These are phyloP conservation scores for Piaya cayana DNA, from an alignment of 2,113 vertebrate species.

Conservation along the genomic window DNA sequence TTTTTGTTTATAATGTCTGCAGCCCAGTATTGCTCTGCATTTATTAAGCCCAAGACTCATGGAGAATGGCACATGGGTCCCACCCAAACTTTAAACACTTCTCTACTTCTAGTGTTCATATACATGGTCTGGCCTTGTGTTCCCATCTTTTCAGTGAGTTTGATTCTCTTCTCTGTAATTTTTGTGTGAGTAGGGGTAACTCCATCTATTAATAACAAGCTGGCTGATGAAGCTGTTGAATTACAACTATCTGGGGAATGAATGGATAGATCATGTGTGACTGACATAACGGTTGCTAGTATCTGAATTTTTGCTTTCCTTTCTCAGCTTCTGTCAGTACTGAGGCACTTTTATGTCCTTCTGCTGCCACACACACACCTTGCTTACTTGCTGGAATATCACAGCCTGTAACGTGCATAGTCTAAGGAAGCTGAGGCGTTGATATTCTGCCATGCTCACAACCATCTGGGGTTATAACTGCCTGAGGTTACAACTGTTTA, in stretches of 20 bases:
- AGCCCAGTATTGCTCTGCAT: rapidly evolving
- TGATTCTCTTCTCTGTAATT: neutral
- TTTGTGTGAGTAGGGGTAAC: neutral
- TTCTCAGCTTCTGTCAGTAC: neutral
- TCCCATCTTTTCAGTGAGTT: neutral
- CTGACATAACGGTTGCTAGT: neutral
- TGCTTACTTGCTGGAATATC: neutral
- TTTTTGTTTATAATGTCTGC: neutral
- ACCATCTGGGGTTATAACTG: neutral
- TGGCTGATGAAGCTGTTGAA: neutral
- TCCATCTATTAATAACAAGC: neutral
- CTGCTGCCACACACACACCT: neutral
- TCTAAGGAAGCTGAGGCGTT: neutral
- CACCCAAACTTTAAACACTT: neutral
- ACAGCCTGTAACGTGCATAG: neutral
- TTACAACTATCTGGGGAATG: neutral
- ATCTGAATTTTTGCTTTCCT: neutral
- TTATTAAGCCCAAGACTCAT: neutral
- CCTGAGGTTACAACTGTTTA: neutral
- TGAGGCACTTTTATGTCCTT: neutral
- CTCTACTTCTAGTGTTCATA: neutral
- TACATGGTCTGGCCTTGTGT: neutral
- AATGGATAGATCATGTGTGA: neutral
- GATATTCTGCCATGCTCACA: neutral
- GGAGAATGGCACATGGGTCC: neutral